These are phyloP conservation scores for Glyptemys insculpta DNA, from an alignment of 2,797 vertebrate genomes.

Conservation along the genomic window DNA sequence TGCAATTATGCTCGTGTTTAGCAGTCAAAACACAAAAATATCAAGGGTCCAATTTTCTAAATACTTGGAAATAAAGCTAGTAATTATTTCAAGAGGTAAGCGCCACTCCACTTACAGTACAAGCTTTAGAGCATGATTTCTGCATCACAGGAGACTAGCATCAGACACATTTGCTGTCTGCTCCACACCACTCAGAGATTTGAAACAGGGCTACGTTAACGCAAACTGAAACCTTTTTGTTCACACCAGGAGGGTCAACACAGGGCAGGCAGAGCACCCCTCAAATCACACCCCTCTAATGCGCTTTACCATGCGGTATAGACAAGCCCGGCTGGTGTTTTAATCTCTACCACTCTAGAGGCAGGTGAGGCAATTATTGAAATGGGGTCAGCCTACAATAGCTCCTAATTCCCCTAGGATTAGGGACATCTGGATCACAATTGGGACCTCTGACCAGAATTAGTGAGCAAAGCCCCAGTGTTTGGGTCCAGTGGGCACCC, in stretches of 20 bases:
- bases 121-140: conserved; percentile 68
- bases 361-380: neutral
- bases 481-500: neutral
- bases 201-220: too few relatives aligned
- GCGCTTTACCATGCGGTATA: too few relatives aligned
- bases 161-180: conserved; percentile 32
- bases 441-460: neutral
- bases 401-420: neutral
- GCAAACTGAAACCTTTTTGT: too few relatives aligned
- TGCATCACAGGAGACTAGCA: conserved; percentile 56
- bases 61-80: conserved; percentile 74
- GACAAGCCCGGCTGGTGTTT: neutral
- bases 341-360: conserved; percentile 19
- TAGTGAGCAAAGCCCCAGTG: neutral
- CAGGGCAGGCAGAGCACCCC: too few relatives aligned
- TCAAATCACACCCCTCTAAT: too few relatives aligned
- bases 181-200: neutral
- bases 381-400: neutral
- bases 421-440: neutral
- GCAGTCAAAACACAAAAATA: conserved; percentile 76
- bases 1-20: conserved; percentile 61
- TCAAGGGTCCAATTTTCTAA: conserved; percentile 79
- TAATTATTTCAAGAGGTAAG: conserved; percentile 75
- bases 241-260: too few relatives aligned
- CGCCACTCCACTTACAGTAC: conserved; percentile 61